Evolutionary conservation across 2,113 vertebrate species (phyloP), one percentile per base, ranked within the genome.

Genomic region (Ochotona princeps): DNA sequence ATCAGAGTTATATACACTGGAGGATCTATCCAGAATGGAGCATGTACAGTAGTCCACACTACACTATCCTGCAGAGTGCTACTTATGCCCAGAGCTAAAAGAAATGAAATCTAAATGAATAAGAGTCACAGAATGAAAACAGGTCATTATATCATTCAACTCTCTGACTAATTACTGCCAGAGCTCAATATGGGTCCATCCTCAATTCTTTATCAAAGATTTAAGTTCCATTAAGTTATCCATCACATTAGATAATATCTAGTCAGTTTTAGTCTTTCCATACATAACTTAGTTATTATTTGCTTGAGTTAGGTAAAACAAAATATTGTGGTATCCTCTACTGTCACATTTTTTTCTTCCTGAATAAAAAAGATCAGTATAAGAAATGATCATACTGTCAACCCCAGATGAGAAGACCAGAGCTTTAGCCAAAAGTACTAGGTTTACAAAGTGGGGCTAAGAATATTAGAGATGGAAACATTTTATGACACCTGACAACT

Each of bases 401-500:
- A 87, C 54, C 23, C 81, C 63, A 94, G 76, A 75, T 60, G 28
- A 92, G 38, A 84, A 94, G 78, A 83, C 26, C n/a, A 4, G n/a
- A 85, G 32, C 26, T 83, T 93, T 65, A 74, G 82, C 91, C 67
- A 83, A 89, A 81, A 47, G 61, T 25, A 49, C 73, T 49, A 76
- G 81, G 35, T 73, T 95, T 90, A 65, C 8, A 89, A 87, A 93
- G 21, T 30, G 44, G 8, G 38, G 23, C 65, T 87, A 94, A 94
- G 23, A 93, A 87, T 87, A 83, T 90, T 69, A 61, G 93, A 91
- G 63, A 51, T 93, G 69, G 66, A 74, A 23, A 91, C 21, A 60
- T 84, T 72, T 78, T 66, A 38, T 89, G 81, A 76, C 49, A 92
- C 66, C 26, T 93, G 83, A 70, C 61, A 96, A 26, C 57, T 92